phyloP scores from a whole-genome alignment of 2,113 vertebrate species.

The Elachura formosa region DNA sequence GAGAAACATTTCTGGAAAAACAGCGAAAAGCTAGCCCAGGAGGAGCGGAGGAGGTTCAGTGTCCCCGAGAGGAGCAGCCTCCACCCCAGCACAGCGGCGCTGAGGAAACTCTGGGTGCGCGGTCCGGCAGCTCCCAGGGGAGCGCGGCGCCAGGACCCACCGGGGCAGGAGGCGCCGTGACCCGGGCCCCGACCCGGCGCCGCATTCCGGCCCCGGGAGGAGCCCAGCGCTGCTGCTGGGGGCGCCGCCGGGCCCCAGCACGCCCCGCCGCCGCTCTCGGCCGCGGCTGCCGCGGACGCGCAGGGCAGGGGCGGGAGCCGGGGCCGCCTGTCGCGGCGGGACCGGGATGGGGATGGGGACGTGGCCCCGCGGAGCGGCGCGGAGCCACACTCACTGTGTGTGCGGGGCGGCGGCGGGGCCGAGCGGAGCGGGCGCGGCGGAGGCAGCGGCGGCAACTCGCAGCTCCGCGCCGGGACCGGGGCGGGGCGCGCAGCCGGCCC shows the following conservation, averaged over 20 bases:
- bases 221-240: neutral
- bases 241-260: neutral
- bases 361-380: too few relatives aligned
- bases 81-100: accelerated
- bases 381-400: too few relatives aligned
- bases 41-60: neutral
- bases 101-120: too few relatives aligned
- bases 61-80: neutral
- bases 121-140: neutral
- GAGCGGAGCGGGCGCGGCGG: too few relatives aligned
- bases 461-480: neutral
- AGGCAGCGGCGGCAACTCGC: too few relatives aligned
- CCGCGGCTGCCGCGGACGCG: neutral
- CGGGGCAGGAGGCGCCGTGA: neutral
- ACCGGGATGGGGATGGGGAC: too few relatives aligned
- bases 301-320: neutral
- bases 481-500: neutral
- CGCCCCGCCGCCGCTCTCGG: neutral
- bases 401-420: too few relatives aligned
- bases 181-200: neutral
- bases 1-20: neutral
- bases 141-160: neutral
- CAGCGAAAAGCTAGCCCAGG: neutral
- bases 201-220: too few relatives aligned
- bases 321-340: too few relatives aligned